Conservation (phyloP, 1,140 invertebrate genomes). For the Oreohelix idahoensis region DNA sequence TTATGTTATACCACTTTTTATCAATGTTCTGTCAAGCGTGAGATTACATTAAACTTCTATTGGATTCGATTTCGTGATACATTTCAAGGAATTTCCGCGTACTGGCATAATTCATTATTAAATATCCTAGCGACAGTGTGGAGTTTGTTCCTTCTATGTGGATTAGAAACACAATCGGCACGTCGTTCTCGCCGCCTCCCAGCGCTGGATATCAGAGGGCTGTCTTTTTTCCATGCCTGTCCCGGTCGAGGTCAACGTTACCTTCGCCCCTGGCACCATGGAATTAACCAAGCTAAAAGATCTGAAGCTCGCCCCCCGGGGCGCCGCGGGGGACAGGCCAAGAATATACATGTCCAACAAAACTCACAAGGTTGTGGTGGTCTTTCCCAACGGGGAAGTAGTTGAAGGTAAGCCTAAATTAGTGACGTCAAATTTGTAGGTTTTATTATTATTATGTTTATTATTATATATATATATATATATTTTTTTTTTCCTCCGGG, state of each 20-base stretch:
- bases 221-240: conserved; percentile 23
- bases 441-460: too few species aligned
- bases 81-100: too few species aligned
- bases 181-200: not conserved
- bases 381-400: conserved; percentile 70
- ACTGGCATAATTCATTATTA: too few species aligned
- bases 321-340: conserved; percentile 58
- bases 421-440: too few species aligned
- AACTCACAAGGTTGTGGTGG: conserved; percentile 67
- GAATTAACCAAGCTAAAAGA: conserved; percentile 31
- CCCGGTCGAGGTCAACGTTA: not conserved
- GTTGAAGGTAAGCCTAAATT: conserved; percentile 63
- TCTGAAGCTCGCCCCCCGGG: conserved; percentile 20
- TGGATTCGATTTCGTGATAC: too few species aligned
- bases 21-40: too few species aligned
- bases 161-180: not conserved
- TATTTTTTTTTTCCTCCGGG: too few species aligned
- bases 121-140: too few species aligned
- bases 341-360: conserved; percentile 69
- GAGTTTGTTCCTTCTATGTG: not conserved
- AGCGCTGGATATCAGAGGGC: not conserved
- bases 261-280: not conserved
- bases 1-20: too few species aligned
- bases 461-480: too few species aligned
- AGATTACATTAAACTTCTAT: too few species aligned